Evolutionary conservation across 2,888 invertebrate genomes (phyloP).

Genomic region (Conomelus anceps): DNA sequence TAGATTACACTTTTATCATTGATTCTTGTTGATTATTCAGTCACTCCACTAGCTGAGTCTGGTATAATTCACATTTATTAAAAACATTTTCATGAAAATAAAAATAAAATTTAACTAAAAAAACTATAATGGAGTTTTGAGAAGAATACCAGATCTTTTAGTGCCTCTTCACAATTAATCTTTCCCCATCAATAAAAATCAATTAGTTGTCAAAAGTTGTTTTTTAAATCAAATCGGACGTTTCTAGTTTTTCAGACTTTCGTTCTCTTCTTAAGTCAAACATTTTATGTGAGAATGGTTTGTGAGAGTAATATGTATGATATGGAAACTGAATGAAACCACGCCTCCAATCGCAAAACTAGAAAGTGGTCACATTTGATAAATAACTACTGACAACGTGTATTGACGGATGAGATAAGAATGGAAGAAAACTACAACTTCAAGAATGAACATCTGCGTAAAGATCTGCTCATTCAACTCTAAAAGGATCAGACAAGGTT

Average conservation of each 20-base stretch:
- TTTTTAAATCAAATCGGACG: not conserved
- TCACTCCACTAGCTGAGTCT: too few relatives aligned
- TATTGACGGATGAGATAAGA: not conserved
- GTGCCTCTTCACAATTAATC: not conserved
- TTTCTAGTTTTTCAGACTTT: not conserved
- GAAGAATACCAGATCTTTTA: not conserved
- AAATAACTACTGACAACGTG: not conserved
- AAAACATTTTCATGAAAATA: too few relatives aligned
- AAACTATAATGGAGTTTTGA: too few relatives aligned
- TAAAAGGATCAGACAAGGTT: not conserved
- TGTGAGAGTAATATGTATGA: not conserved
- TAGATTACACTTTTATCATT: too few relatives aligned
- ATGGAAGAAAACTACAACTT: not conserved
- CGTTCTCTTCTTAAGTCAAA: not conserved
- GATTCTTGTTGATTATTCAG: too few relatives aligned
- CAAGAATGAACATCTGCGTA: not conserved
- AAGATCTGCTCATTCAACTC: not conserved
- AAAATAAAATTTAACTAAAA: too few relatives aligned
- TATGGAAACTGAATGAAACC: not conserved
- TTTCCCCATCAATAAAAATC: not conserved
- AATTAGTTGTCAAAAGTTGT: not conserved
- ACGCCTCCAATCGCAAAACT: not conserved
- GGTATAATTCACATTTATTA: too few relatives aligned
- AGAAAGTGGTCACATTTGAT: not conserved
- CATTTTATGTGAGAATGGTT: not conserved